Evolutionary conservation across 2,888 invertebrate genomes (phyloP), one percentile per base, ranked within the genome.

Genomic region (Cheiracanthium punctorium): DNA sequence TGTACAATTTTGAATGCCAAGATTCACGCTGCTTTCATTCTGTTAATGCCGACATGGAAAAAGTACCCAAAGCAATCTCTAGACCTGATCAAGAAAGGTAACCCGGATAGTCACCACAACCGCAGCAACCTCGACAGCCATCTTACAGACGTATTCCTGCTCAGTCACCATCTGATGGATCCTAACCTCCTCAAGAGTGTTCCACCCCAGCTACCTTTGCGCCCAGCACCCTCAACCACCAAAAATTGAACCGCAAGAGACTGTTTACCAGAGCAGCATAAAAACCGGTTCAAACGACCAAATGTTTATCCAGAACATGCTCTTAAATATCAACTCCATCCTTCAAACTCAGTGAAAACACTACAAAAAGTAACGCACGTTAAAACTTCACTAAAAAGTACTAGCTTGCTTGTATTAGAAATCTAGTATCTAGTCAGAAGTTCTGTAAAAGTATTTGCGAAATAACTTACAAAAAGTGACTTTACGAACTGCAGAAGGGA

Each of bases 1-100:
- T 90, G 90, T 89, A 89, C 85, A 89, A 90, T 58, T 90, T 90
- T n/a, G 89, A 90, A 80, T 90, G 96, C 90, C 94, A 94, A 8
- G 94, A 95, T 86, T 95, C 96, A 20, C 93, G 93, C 1, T 92
- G 93, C 43, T 94, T 94, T 87, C 96, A 96, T 93, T 69, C 65
- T 10, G 89, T 80, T 30, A 89, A 89, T 72, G 81, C 82, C 48
- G 87, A 87, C n/a, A 87, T 87, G 5, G 87, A 81, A 33, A 87
- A 87, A 69, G 73, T 77, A 17, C 77, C 87, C 20, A 67, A 76
- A 30, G 24, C 75, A 32, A n/a, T 69, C 8, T 81, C 64, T 41
- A 80, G 48, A 20, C 76, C 67, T 8, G 87, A 73, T 28, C 87
- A 81, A 58, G 29, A 37, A 32, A 30, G 73, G 43, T 24, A 41